A percentile compares a stretch with the other conserved stretches of the same genome.
phyloP scores from a whole-genome alignment of 2,797 vertebrate genomes.

The Megaceryle alcyon region DNA sequence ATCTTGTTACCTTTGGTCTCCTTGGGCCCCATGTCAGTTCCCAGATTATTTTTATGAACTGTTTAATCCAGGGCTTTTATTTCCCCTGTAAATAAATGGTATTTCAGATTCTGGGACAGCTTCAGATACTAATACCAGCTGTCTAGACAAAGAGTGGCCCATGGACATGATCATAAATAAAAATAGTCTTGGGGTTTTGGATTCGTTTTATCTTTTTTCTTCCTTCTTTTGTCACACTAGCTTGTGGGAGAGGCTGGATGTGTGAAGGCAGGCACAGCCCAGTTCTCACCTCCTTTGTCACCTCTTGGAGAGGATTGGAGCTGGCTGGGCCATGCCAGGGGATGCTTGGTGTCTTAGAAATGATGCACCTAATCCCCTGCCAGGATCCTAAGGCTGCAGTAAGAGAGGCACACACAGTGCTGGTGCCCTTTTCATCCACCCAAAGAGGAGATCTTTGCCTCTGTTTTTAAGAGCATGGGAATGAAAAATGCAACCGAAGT shows the following conservation, averaged over 20 bases:
- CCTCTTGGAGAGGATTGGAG: not conserved
- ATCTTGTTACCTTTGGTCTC: conserved; percentile 57
- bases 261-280: not conserved
- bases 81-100: conserved; percentile 66
- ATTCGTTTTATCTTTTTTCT: not conserved
- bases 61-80: conserved; percentile 67
- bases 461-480: not conserved
- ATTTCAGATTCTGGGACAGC: conserved; percentile 67
- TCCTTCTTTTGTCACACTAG: not conserved
- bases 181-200: conserved; percentile 38
- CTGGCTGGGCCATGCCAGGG: not conserved
- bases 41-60: conserved; percentile 69
- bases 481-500: not conserved
- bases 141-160: conserved; percentile 78
- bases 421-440: not conserved
- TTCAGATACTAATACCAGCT: conserved; percentile 72
- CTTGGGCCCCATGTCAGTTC: not conserved
- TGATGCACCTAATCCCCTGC: not conserved
- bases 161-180: conserved; percentile 71
- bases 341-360: not conserved
- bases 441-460: not conserved
- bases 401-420: not conserved
- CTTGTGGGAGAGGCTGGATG: not conserved
- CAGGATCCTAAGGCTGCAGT: not conserved
- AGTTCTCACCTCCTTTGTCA: not conserved